These are phyloP conservation scores for Salticus scenicus DNA, from an alignment of 2,888 invertebrate species.

Conservation along the genomic window DNA sequence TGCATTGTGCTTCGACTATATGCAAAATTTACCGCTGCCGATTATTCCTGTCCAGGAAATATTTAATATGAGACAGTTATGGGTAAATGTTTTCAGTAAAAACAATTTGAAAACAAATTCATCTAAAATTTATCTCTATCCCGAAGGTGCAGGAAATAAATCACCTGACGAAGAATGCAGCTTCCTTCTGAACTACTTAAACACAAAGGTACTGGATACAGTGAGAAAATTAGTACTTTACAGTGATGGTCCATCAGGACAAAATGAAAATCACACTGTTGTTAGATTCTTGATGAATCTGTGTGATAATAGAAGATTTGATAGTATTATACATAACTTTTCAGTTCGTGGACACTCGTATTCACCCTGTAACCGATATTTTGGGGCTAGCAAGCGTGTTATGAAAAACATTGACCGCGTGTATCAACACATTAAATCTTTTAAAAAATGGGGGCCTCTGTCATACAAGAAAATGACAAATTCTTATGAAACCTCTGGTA, in stretches of 20 bases:
- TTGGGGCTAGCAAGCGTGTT: no score
- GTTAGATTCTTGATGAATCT: not conserved
- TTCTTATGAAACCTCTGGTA: no score
- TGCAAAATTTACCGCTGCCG: not conserved
- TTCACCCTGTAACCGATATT: no score
- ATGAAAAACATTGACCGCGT: no score
- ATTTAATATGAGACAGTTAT: no score
- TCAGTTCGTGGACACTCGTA: not conserved
- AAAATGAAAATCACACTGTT: no score
- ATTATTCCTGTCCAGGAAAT: not conserved
- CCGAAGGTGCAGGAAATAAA: not conserved
- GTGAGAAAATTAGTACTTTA: no score
- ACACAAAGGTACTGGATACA: not conserved
- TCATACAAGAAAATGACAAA: no score
- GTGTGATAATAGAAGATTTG: not conserved
- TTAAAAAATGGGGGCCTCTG: no score
- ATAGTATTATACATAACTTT: not conserved
- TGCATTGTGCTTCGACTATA: not conserved
- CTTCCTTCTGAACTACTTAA: not conserved
- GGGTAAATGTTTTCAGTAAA: not conserved
- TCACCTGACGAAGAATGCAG: not conserved
- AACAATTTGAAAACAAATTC: not conserved
- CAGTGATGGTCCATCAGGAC: no score
- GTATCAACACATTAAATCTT: no score
- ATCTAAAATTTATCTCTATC: not conserved